phyloP scores from a whole-genome alignment of 2,888 invertebrate species.

The Agriotes lineatus region DNA sequence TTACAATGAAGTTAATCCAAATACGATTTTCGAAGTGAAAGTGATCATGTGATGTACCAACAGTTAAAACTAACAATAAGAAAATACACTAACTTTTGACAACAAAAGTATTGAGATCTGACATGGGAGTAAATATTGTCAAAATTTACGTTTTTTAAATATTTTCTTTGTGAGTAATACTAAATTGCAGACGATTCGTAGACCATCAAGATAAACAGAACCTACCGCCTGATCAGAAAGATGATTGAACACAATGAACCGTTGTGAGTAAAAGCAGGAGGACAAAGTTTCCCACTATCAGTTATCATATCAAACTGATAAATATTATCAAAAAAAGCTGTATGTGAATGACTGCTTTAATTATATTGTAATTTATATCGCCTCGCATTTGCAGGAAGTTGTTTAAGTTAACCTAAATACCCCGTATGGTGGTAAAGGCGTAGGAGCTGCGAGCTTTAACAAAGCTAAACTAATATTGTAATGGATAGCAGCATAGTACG shows the following conservation, averaged over 20 bases:
- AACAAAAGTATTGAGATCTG: background rate
- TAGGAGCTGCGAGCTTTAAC: background rate
- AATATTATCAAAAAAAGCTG: conserved; percentile 36
- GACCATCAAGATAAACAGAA: too few species aligned
- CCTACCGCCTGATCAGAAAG: too few species aligned
- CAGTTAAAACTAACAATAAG: background rate
- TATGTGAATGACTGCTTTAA: conserved; percentile 19
- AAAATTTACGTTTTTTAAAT: background rate
- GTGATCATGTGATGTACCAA: too few species aligned
- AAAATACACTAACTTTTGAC: background rate
- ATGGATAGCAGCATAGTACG: conserved; percentile 55
- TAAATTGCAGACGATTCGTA: background rate
- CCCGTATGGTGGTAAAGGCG: conserved; percentile 12
- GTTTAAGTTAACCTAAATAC: conserved; percentile 19
- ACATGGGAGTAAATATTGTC: background rate
- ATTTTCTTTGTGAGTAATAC: background rate
- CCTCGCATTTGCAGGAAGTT: background rate
- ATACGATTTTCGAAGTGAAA: too few species aligned
- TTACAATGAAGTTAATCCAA: too few species aligned
- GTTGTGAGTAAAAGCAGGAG: background rate
- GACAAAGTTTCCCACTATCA: conserved; percentile 49
- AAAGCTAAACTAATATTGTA: conserved; percentile 18
- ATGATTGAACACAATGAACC: conserved; percentile 12
- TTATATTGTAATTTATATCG: conserved; percentile 7
- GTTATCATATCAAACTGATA: conserved; percentile 12